Base-by-base conservation (phyloP, 2,797 vertebrate species). In the Melanotaenia pygmaea region DNA sequence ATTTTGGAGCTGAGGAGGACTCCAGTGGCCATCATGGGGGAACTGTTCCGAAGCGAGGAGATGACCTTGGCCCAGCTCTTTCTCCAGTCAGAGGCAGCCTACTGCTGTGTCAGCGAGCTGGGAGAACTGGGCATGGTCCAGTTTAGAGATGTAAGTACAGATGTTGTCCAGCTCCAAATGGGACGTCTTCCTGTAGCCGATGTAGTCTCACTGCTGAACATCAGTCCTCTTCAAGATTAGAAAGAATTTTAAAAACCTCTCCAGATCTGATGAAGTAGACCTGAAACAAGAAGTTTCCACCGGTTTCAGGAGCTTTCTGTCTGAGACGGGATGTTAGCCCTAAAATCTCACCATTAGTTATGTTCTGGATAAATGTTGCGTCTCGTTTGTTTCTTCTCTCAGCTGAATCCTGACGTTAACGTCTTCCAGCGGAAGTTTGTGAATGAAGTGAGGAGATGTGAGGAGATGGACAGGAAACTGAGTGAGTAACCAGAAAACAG, bases 361-460 rank as follows among this genome's bases (percentile, higher is more conserved):
- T 6, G 11, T 12, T 54, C 12, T 54, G 3, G 18, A 54, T 12
- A 54, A 54, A 54, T 45, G 1, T 45, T 3, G 12, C 1, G 8
- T 1, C 13, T 53, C 22, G 2, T 22, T 2, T 51, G 10, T 38
- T 45, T 37, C 28, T 28, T 6, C 76, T 81, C 73, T 57, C 91
- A 99, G 97, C 90, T 99, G 72, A 99, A 99, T 89, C 98, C 98
- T 7, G 97, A 98, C 57, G 96, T 99, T 67, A 99, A 99, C 32
- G 97, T 99, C 62, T 99, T 99, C 91, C 98, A 99, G 80, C 94
- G 98, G 20, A 99, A 99, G 87, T 99, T 99, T 93, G 98, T 99
- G 64, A 99, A 99, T 80, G 98, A 99, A 92, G 98, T 99, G 63
- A 91, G 98, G 84, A 93, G 98, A 72, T 99, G 98, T 70, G 98